Evolutionary conservation across 2,797 vertebrate species (phyloP).

Genomic region (Zenarchopterus dispar): DNA sequence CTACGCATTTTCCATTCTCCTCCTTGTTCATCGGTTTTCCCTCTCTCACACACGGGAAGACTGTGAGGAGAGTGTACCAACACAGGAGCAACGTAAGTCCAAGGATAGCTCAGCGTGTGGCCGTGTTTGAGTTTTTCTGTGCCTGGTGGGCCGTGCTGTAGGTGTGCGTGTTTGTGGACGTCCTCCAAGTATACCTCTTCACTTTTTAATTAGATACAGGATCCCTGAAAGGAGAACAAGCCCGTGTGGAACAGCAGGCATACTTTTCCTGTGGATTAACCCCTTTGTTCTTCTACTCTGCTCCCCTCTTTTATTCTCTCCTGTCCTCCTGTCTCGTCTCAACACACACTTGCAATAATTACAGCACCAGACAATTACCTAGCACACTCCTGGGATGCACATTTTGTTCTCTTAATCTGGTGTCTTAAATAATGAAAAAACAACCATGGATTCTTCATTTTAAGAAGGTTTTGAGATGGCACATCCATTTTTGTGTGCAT

Average conservation of each 20-base stretch:
- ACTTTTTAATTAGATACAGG: conserved; percentile 67
- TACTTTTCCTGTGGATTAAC: conserved; percentile 63
- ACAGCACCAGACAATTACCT: conserved; percentile 79
- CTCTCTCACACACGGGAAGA: conserved; percentile 73
- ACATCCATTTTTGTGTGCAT: conserved; percentile 3
- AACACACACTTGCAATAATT: conserved; percentile 68
- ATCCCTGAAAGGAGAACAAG: conserved; percentile 46
- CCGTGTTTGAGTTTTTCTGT: conserved; percentile 48
- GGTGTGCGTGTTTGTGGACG: conserved; percentile 57
- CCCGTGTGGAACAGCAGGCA: conserved; percentile 55
- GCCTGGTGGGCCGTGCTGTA: conserved; percentile 21
- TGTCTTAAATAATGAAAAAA: conserved; percentile 83
- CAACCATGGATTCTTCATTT: conserved; percentile 63
- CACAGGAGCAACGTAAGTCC: conserved; percentile 81
- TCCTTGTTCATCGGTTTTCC: conserved; percentile 29
- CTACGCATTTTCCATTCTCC: conserved; percentile 28
- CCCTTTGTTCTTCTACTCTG: conserved; percentile 21
- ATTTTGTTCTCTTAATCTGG: conserved; percentile 83
- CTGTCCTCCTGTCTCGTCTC: conserved; percentile 22
- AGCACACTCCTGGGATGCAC: conserved; percentile 72
- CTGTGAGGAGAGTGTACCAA: conserved; percentile 77
- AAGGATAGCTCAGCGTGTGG: conserved; percentile 53
- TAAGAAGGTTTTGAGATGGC: conserved; percentile 51
- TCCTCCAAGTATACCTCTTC: conserved; percentile 49
- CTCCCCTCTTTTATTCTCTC: conserved; percentile 21